These are phyloP conservation scores for Poecilia velifera DNA, from an alignment of 2,797 vertebrate genomes.

Conservation along the genomic window DNA sequence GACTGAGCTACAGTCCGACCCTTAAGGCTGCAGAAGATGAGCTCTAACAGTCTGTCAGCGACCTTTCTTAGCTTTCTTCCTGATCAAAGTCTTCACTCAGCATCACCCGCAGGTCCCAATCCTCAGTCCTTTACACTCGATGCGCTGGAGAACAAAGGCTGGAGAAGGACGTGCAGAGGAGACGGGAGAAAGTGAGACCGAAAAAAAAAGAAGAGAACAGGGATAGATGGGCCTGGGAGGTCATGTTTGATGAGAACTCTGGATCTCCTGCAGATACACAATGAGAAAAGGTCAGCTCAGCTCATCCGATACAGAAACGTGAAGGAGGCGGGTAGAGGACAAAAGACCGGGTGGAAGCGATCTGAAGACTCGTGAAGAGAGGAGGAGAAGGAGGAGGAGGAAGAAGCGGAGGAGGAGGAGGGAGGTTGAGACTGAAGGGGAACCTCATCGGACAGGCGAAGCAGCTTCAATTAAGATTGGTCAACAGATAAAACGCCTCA, in stretches of 20 bases:
- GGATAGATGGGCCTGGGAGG: conserved; percentile 61
- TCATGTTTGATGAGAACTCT: conserved; percentile 72
- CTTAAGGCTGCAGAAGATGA: conserved; percentile 57
- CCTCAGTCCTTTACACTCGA: conserved; percentile 60
- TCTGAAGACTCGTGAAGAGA: conserved; percentile 25
- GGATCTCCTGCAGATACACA: conserved; percentile 60
- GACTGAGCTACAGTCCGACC: conserved; percentile 64
- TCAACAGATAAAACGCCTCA: conserved; percentile 64
- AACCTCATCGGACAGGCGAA: conserved; percentile 51
- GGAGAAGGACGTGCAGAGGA: conserved; percentile 65
- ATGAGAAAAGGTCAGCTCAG: conserved; percentile 61
- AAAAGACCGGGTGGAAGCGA: conserved; percentile 42
- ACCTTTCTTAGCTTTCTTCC: conserved; percentile 65
- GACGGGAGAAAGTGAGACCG: conserved; percentile 53
- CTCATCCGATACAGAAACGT: conserved; percentile 56
- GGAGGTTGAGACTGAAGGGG: conserved; percentile 23
- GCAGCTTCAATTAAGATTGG: conserved; percentile 76
- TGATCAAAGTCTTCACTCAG: conserved; percentile 74
- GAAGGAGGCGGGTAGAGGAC: conserved; percentile 55
- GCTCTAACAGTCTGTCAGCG: conserved; percentile 61
- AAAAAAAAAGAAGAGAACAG: conserved; percentile 33
- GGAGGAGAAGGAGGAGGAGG: conserved; percentile 11
- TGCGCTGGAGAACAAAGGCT: conserved; percentile 70
- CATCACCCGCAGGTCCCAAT: conserved; percentile 68
- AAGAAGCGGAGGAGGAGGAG: conserved; percentile 25